Conservation (phyloP, 1,140 invertebrate species). For the Pachypeltis micranthus region DNA sequence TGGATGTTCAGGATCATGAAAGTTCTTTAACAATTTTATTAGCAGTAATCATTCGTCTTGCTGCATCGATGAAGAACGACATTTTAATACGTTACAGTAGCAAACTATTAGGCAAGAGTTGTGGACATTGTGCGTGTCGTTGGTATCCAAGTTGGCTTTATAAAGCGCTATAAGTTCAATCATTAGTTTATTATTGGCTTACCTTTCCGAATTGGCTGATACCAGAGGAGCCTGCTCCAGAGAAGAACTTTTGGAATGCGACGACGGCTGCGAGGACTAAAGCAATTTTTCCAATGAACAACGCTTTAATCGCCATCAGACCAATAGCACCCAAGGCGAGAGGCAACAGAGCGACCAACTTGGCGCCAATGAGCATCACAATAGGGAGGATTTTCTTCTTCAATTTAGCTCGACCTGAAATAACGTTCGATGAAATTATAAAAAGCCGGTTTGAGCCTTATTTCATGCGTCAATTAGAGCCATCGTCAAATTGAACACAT, state of each 20-base stretch:
- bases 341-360: slow-evolving; percentile 53
- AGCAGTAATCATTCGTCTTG: too few relatives aligned
- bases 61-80: too few relatives aligned
- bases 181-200: too few relatives aligned
- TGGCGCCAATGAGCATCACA: slow-evolving; percentile 49
- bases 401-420: slow-evolving; percentile 53
- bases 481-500: slow-evolving; percentile 3
- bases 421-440: background rate
- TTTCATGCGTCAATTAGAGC: too few relatives aligned
- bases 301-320: slow-evolving; percentile 58
- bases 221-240: slow-evolving; percentile 34
- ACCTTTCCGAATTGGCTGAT: slow-evolving; percentile 32
- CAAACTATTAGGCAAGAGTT: too few relatives aligned
- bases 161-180: too few relatives aligned
- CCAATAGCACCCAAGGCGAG: slow-evolving; percentile 52
- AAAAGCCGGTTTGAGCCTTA: background rate
- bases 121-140: too few relatives aligned
- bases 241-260: slow-evolving; percentile 52
- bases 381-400: slow-evolving; percentile 56
- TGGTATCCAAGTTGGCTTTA: too few relatives aligned
- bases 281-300: slow-evolving; percentile 60
- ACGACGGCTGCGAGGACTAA: slow-evolving; percentile 53
- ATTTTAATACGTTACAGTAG: too few relatives aligned
- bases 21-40: too few relatives aligned
- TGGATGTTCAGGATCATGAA: too few relatives aligned